Conservation (phyloP, 1,140 invertebrate genomes). For the Drosophila sp. region DNA sequence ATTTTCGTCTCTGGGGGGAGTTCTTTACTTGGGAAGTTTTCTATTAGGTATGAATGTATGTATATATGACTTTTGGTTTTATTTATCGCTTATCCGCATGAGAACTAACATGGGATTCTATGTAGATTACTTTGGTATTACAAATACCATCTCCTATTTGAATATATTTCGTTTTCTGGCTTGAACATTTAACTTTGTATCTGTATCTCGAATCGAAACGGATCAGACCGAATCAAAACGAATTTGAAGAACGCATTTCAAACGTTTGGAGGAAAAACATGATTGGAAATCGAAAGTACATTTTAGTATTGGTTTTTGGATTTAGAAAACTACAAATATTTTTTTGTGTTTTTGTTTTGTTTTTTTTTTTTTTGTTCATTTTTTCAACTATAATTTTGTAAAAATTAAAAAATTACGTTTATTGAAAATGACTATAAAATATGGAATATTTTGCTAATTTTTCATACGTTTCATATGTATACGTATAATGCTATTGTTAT, state of each 20-base stretch:
- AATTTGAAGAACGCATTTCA: constrained; percentile 54
- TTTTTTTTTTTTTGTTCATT: constrained; percentile 33
- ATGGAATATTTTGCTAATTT: constrained; percentile 79
- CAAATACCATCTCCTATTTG: constrained; percentile 43
- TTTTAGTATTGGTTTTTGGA: constrained; percentile 28
- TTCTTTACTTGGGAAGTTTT: constrained; percentile 41
- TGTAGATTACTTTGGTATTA: constrained; percentile 53
- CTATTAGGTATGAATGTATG: constrained; percentile 44
- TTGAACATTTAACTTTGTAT: constrained; percentile 60
- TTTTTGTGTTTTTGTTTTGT: constrained; percentile 33
- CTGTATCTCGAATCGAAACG: constrained; percentile 26
- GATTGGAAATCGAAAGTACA: constrained; percentile 65
- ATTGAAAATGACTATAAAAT: constrained; percentile 81
- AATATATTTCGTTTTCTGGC: constrained; percentile 41
- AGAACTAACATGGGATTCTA: constrained; percentile 48
- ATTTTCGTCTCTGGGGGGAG: constrained; percentile 38
- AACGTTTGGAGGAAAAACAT: constrained; percentile 71
- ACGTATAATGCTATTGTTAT: constrained; percentile 56
- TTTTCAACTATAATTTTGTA: constrained; percentile 74
- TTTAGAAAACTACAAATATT: constrained; percentile 78
- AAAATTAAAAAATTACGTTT: constrained; percentile 82
- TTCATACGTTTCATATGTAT: constrained; percentile 66
- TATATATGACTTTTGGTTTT: constrained; percentile 47
- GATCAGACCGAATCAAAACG: not conserved
- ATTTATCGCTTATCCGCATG: constrained; percentile 26